Evolutionary conservation across 1,140 invertebrate genomes (phyloP).

Genomic region (Campoletis sonorensis): DNA sequence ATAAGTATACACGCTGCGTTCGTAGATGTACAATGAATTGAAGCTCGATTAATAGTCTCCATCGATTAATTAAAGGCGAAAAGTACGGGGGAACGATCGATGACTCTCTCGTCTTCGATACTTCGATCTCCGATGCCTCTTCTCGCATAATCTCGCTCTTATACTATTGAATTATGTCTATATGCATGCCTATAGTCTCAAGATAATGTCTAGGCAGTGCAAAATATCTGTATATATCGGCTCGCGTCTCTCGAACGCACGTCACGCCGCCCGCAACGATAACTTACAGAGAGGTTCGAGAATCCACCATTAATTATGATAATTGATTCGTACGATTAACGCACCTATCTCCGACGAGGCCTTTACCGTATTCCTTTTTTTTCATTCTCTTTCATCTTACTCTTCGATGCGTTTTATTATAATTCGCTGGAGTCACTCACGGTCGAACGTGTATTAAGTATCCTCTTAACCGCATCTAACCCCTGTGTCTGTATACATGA

Average conservation of each 20-base stretch:
- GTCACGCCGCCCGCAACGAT: conserved; percentile 36
- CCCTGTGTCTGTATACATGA: not conserved
- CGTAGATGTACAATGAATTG: not conserved
- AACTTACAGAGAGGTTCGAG: conserved; percentile 42
- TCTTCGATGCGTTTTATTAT: conserved; percentile 16
- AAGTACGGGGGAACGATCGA: conserved; percentile 49
- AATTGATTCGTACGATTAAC: conserved; percentile 52
- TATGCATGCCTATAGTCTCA: not conserved
- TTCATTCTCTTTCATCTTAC: not conserved
- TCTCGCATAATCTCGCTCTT: not conserved
- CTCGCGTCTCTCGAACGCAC: conserved; percentile 3
- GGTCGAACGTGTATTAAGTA: conserved; percentile 8
- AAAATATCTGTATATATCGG: conserved; percentile 25
- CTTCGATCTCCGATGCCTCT: conserved; percentile 21
- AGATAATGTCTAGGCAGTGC: conserved; percentile 28
- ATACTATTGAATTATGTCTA: not conserved
- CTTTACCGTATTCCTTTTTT: conserved; percentile 24
- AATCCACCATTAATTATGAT: conserved; percentile 54
- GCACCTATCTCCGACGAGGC: conserved; percentile 38
- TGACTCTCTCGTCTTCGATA: conserved; percentile 30
- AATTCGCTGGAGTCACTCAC: conserved; percentile 21
- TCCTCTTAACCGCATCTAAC: not conserved
- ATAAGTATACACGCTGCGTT: not conserved
- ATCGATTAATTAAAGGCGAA: conserved; percentile 52
- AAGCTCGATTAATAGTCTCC: conserved; percentile 47